Evolutionary conservation across 1,140 invertebrate species (phyloP), one percentile per base, ranked within the genome.

Genomic region (Drosophila virilis): DNA sequence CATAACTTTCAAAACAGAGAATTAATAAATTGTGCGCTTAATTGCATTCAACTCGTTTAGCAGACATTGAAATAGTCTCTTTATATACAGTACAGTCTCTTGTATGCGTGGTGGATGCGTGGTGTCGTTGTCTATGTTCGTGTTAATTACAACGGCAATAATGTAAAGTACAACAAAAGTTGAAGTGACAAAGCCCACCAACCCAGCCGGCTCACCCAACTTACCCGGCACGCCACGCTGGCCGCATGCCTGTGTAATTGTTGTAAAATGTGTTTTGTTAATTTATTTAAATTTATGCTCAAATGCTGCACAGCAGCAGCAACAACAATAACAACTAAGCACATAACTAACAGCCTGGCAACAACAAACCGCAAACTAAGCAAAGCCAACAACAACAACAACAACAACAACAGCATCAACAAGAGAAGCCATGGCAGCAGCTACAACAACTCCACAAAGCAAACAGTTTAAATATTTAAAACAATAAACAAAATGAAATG

Each of bases 211-310:
- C 22, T 5, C 12, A 13, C 28, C 17, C 33, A 15, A 15, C 0
- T 10, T 37, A 10, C 28, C 13, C 37, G 51, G 10, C 17, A 1
- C 12, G 1, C 28, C 37, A 13, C n/a, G 48, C 38, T 33, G 43
- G 35, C 42, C 50, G 66, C 61, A 57, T 64, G 54, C 13, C 42
- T 51, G 66, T 62, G 66, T 85, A 78, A 86, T 86, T 85, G 82
- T 74, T 77, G 74, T 74, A 61, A 77, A 77, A 77, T 80, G 65
- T 80, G 74, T 78, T 83, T 84, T 83, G 84, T 80, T 78, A 89
- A 89, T 88, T 89, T 82, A 88, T 89, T 88, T 77, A 77, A 86
- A 82, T 88, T 83, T 78, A 78, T 82, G 80, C 68, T 68, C 45
- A 48, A 75, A 69, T 42, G 71, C 58, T 40, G 64, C 57, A 61